Percentiles rank a stretch among this genome's conserved stretches.
These are phyloP conservation scores for Paramormyrops kingsleyae DNA, from an alignment of 2,113 vertebrate species.

Conservation along the genomic window DNA sequence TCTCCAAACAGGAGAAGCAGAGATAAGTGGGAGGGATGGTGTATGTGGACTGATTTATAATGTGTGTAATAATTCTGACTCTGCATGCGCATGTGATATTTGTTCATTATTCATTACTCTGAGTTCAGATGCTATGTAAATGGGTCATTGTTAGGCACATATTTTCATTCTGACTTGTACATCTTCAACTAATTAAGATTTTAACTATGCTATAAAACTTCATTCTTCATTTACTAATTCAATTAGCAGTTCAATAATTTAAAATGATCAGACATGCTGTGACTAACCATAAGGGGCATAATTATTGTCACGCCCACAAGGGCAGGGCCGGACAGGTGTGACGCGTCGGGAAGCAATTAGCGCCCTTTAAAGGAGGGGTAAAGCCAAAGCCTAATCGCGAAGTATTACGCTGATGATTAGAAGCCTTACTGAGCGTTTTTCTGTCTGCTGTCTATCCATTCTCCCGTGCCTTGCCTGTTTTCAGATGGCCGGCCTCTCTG, in stretches of 20 bases:
- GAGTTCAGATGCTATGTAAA: neutral
- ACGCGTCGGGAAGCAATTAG: too few species aligned
- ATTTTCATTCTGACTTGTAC: neutral
- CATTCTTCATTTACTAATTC: neutral
- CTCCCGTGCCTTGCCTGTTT: too few species aligned
- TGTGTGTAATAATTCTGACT: neutral
- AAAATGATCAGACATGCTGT: neutral
- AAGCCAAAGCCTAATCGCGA: too few species aligned
- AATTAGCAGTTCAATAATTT: neutral
- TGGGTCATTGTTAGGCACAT: neutral
- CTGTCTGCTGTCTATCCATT: too few species aligned
- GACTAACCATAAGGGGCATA: neutral
- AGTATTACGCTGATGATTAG: too few species aligned
- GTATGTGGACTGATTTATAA: neutral
- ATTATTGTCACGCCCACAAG: too few species aligned
- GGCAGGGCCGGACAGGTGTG: too few species aligned
- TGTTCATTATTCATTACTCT: neutral
- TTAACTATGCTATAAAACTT: neutral
- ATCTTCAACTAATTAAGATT: neutral
- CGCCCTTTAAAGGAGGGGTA: too few species aligned
- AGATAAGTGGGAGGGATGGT: neutral
- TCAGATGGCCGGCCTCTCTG: neutral
- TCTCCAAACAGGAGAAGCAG: conserved; percentile 28
- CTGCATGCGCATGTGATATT: neutral
- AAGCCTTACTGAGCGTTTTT: too few species aligned